Evolutionary conservation across 1,140 invertebrate species (phyloP), one percentile per base, ranked within the genome.

Genomic region (Rhagoletis zephyria): DNA sequence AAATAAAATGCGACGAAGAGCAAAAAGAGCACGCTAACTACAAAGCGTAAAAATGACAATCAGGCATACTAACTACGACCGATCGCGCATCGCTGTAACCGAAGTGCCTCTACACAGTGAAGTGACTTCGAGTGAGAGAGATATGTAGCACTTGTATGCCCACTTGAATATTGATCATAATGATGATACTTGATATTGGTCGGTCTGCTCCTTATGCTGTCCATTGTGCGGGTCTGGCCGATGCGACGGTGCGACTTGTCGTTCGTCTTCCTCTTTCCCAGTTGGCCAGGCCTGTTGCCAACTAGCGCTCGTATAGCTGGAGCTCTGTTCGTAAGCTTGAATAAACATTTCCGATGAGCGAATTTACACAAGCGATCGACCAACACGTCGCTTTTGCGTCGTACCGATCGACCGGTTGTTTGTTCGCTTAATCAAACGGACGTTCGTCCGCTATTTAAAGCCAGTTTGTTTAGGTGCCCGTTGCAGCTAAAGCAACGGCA

Each of bases 131-230:
- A 63, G 67, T 12, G 40, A 48, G 67, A 74, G 67, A 30, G 67
- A 74, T 63, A 86, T 65, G 85, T 65, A 51, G 63, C 45, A 86
- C 59, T 65, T 65, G 74, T 56, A 56, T 86, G 87, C 87, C 87
- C 63, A 85, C 87, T 67, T 85, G 81, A 86, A 85, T 88, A 85
- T 77, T 86, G 81, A 85, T 87, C 67, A 87, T 87, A 81, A 70
- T 86, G 86, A 87, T 88, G 88, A 88, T 88, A 70, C 86, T 88
- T 88, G 88, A 87, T 87, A 88, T 64, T 64, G 64, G 14, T 48
- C 85, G 85, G 48, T 81, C n/a, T 59, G n/a, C 74, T 81, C n/a
- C 48, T 81, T 56, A 81, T 30, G 16, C 9, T 9, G 61, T n/a
- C 0, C 48, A 30, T 51, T 19, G 6, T 67, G 42, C 42, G 6